phyloP scores from a whole-genome alignment of 2,888 invertebrate species.

The Leptogaster cylindrica region DNA sequence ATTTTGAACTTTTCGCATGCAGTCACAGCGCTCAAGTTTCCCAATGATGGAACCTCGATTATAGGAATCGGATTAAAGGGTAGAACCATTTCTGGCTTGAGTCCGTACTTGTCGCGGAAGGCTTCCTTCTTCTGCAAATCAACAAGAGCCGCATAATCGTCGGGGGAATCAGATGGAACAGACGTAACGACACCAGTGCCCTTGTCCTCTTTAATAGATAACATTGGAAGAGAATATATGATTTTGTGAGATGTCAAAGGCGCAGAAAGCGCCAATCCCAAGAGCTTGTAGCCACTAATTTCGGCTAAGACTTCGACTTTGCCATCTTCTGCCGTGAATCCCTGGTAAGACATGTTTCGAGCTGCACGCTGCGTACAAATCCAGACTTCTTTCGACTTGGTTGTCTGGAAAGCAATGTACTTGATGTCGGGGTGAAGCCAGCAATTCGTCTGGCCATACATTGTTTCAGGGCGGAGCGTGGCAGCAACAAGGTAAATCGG shows the following conservation, averaged over 20 bases:
- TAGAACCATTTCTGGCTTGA: constrained; percentile 69
- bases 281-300: constrained; percentile 74
- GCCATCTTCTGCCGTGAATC: constrained; percentile 82
- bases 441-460: constrained; percentile 99
- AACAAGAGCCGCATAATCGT: constrained; percentile 94
- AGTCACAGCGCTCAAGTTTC: constrained; percentile 82
- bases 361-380: constrained; percentile 89
- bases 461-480: constrained; percentile 97
- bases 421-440: constrained; percentile 96
- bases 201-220: constrained; percentile 97
- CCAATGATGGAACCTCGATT: constrained; percentile 89
- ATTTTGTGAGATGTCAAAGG: constrained; percentile 82
- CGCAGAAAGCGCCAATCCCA: constrained; percentile 84
- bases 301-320: constrained; percentile 73
- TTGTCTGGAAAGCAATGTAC: constrained; percentile 84
- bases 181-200: constrained; percentile 98
- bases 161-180: constrained; percentile 98
- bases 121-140: constrained; percentile 95
- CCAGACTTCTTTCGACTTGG: constrained; percentile 76
- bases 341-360: constrained; percentile 95
- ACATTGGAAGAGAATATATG: constrained; percentile 95
- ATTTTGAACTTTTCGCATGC: constrained; percentile 90
- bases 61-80: constrained; percentile 80
- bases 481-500: constrained; percentile 81
- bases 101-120: constrained; percentile 89